Evolutionary conservation across 1,140 invertebrate species (phyloP), one percentile per base, ranked within the genome.

Genomic region (Neodiprion fabricii): DNA sequence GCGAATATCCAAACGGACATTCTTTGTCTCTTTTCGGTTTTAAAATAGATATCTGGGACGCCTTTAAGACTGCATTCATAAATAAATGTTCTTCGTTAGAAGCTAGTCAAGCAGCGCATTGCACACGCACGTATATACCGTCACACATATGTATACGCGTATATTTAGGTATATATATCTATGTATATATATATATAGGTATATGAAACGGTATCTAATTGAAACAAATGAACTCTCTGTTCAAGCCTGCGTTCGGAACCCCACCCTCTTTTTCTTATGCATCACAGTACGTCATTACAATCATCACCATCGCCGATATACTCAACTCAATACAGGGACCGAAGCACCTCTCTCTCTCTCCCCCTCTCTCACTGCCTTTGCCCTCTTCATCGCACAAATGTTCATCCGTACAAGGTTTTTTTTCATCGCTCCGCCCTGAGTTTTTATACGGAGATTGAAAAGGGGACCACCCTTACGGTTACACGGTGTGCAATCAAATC

Each of bases 41-140:
- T 82, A 82, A 85, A 84, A 85, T 84, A 83, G 83, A 84, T 83
- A 84, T 80, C 71, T 84, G 74, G 81, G 77, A 79, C 79, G 79
- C 74, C 77, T 78, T 79, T 80, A 61, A 17, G 53, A 61, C 53
- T 61, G 53, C 53, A 61, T 61, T 61, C 53, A 61, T 61, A 61
- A 61, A 61, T 61, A 61, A 61, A 61, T 61, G 53, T 61, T 61
- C 53, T 61, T 17, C 53, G n/a, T 17, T 61, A 61, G 53, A 14
- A 61, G 28, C 28, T 40, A 40, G 28, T 40, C 28, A 40, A 40
- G 28, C 28, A 40, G 28, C 5, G 28, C 28, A 40, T 40, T 40
- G 28, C 28, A 40, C 28, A 40, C 5, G 28, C 28, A 40, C 28
- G 2, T 40, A 40, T 40, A 5, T 5, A 40, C 28, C 28, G 28